These are phyloP conservation scores for Anseranas semipalmata DNA, from an alignment of 2,113 vertebrate species.

Conservation along the genomic window DNA sequence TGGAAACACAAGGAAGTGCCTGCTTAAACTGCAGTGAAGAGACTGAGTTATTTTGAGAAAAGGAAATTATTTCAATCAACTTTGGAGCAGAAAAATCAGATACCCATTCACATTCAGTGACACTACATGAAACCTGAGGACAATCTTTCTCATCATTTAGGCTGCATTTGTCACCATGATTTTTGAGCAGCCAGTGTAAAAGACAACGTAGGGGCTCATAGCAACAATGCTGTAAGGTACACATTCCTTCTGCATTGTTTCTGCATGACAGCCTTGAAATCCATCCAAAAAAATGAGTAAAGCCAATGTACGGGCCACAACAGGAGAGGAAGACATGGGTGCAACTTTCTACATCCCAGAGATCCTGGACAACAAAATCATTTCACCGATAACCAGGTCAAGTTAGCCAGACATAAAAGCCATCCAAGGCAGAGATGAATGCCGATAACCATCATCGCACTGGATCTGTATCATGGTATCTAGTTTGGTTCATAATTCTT, in stretches of 20 bases:
- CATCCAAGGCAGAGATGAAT: background rate
- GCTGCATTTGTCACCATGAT: background rate
- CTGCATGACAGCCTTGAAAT: background rate
- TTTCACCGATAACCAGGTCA: background rate
- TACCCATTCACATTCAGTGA: background rate
- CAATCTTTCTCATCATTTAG: background rate
- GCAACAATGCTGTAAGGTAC: background rate
- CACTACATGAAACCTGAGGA: background rate
- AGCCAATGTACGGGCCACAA: rapidly evolving
- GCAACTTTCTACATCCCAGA: rapidly evolving
- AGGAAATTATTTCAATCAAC: background rate
- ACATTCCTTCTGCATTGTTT: background rate
- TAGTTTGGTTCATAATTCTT: background rate
- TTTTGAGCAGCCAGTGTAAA: background rate
- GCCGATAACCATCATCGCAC: rapidly evolving
- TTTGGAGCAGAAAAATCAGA: constrained; percentile 1
- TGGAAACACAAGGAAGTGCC: background rate
- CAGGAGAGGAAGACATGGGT: background rate
- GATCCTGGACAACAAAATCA: background rate
- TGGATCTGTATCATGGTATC: background rate
- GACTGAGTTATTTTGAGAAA: background rate
- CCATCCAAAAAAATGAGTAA: background rate
- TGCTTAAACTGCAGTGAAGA: background rate
- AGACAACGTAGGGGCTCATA: background rate
- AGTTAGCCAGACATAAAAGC: background rate